Evolutionary conservation across 2,797 vertebrate genomes (phyloP).

Genomic region (Arctocebus calabarensis): DNA sequence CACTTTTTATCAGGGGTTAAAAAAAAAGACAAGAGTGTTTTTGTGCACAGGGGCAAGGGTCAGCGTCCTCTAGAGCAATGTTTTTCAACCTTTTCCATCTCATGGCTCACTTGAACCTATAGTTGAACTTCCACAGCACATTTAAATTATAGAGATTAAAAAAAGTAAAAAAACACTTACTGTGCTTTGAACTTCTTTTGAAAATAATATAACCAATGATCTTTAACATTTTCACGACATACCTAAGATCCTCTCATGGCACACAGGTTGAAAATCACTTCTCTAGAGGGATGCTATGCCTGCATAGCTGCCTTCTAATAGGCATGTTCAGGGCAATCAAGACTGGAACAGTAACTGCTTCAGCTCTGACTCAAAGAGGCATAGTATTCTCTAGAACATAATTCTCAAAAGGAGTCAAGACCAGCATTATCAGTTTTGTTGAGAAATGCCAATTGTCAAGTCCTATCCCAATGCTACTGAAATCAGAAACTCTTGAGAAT

Average conservation of each 20-base stretch:
- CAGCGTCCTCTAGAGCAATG: constrained; percentile 71
- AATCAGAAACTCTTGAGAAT: constrained; percentile 26
- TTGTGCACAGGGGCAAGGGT: constrained; percentile 81
- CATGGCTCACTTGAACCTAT: too few relatives aligned
- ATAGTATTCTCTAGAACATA: neutral
- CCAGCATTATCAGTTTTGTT: neutral
- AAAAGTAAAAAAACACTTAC: too few relatives aligned
- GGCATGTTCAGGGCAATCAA: constrained; percentile 77
- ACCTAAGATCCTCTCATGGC: too few relatives aligned
- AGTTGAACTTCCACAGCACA: too few relatives aligned
- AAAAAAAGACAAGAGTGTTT: constrained; percentile 85
- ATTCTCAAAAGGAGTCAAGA: neutral
- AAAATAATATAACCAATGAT: too few relatives aligned
- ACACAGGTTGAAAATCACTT: neutral
- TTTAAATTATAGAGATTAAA: too few relatives aligned
- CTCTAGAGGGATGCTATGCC: constrained; percentile 78
- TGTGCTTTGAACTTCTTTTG: too few relatives aligned
- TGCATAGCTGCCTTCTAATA: constrained; percentile 79
- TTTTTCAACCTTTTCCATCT: too few relatives aligned
- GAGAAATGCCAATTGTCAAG: neutral
- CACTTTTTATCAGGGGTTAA: constrained; percentile 86
- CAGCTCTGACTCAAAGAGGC: constrained; percentile 73
- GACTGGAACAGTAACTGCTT: constrained; percentile 75
- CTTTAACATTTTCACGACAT: too few relatives aligned
- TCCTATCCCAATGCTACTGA: neutral